Conservation (phyloP, 2,113 vertebrate genomes). For the Sarotherodon lohbergeri region DNA sequence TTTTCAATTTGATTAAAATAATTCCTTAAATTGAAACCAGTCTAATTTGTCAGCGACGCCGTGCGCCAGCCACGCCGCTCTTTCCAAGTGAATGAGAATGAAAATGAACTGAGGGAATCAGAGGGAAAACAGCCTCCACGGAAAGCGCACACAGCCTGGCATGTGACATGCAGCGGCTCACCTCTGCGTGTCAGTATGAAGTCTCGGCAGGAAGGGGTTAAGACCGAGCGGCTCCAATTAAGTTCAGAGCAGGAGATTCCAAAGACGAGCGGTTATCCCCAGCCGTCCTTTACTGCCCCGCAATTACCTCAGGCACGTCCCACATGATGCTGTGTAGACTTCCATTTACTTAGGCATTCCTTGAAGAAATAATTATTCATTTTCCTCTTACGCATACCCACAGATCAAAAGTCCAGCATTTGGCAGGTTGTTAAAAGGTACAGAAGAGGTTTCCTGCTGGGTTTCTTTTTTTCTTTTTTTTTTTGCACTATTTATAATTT, state of each 20-base stretch:
- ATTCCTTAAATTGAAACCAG: constrained; percentile 54
- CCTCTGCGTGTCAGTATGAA: not conserved
- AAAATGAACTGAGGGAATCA: constrained; percentile 6
- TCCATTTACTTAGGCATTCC: constrained; percentile 41
- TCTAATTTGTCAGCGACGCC: constrained; percentile 10
- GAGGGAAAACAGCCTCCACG: not conserved
- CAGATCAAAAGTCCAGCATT: constrained; percentile 47
- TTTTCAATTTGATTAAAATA: constrained; percentile 51
- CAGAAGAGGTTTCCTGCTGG: not conserved
- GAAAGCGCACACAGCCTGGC: not conserved
- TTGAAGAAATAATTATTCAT: constrained; percentile 56
- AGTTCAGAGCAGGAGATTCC: constrained; percentile 35
- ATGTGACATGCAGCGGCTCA: not conserved
- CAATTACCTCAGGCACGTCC: constrained; percentile 28
- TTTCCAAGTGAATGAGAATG: not conserved
- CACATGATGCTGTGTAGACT: constrained; percentile 8
- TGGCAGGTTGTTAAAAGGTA: constrained; percentile 48
- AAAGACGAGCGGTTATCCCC: constrained; percentile 32
- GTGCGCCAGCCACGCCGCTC: not conserved
- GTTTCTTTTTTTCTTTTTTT: not conserved
- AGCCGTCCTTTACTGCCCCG: constrained; percentile 7
- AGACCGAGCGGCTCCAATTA: constrained; percentile 49
- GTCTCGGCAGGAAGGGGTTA: constrained; percentile 28
- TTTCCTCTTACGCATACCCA: constrained; percentile 22
- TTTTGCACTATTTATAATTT: constrained; percentile 2